Conservation (phyloP, 2,888 invertebrate species). For the Nephrocerus scutellatus region DNA sequence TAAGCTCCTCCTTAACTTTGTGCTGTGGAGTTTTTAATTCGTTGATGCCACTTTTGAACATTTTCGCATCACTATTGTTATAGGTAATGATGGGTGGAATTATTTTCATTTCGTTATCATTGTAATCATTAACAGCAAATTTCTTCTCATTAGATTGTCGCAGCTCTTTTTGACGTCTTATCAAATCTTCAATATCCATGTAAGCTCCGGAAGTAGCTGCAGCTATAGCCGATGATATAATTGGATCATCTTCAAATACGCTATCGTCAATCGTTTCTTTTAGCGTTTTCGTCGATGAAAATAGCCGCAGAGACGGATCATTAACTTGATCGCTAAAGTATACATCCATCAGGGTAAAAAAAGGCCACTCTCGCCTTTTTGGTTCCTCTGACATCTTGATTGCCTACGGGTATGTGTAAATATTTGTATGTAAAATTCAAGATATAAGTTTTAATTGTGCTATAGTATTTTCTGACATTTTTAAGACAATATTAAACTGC, state of each 20-base stretch:
- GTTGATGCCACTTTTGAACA: constrained; percentile 41
- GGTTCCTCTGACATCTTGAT: constrained; percentile 49
- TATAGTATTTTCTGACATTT: no score
- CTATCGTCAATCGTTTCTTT: constrained; percentile 48
- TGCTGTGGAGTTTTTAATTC: constrained; percentile 39
- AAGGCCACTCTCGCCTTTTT: constrained; percentile 48
- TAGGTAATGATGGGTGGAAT: constrained; percentile 34
- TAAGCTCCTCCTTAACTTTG: constrained; percentile 37
- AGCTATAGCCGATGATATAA: constrained; percentile 46
- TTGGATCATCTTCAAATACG: constrained; percentile 48
- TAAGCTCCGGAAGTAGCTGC: constrained; percentile 47
- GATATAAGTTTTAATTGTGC: no score
- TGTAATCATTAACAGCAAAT: constrained; percentile 33
- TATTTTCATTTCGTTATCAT: constrained; percentile 39
- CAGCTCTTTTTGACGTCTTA: constrained; percentile 39
- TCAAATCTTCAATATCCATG: constrained; percentile 47
- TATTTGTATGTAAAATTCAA: neutral
- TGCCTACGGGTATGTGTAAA: constrained; percentile 28
- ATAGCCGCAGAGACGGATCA: constrained; percentile 47
- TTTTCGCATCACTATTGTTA: constrained; percentile 34
- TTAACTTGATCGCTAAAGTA: constrained; percentile 49
- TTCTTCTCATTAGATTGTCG: constrained; percentile 36
- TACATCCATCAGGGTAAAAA: constrained; percentile 48
- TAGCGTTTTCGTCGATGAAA: constrained; percentile 48
- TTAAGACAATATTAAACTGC: no score